Conservation (phyloP, 1,140 invertebrate species). For the Drosophila leontia region DNA sequence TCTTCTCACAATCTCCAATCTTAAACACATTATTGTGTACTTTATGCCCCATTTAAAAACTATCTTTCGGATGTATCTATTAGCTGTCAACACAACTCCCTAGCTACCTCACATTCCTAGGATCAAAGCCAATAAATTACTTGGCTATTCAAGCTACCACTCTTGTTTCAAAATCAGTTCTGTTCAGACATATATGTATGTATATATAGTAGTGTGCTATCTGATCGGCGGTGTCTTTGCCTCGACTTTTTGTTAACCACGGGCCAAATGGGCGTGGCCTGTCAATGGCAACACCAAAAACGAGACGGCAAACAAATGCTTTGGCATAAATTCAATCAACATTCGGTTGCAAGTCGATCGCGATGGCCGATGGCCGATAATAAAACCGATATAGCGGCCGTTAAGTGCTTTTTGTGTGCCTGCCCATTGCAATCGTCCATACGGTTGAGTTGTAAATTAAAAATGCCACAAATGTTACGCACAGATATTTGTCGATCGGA, state of each 20-base stretch:
- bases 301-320: conserved; percentile 55
- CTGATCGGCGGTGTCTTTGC: conserved; percentile 50
- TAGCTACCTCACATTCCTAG: conserved; percentile 44
- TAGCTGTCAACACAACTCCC: conserved; percentile 29
- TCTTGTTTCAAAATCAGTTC: conserved; percentile 50
- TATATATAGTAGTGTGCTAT: neutral
- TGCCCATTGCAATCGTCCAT: conserved; percentile 55
- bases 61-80: conserved; percentile 46
- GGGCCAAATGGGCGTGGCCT: conserved; percentile 58
- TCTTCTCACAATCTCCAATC: neutral
- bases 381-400: conserved; percentile 79
- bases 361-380: conserved; percentile 60
- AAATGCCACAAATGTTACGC: conserved; percentile 83
- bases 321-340: conserved; percentile 80
- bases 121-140: conserved; percentile 50
- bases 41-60: neutral
- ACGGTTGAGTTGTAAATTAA: conserved; percentile 74
- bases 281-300: conserved; percentile 53
- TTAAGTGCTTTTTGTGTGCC: conserved; percentile 65
- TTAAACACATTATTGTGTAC: neutral
- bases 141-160: conserved; percentile 38
- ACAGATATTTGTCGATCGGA: conserved; percentile 67
- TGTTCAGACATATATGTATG: neutral
- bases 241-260: conserved; percentile 29
- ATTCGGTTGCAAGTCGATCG: conserved; percentile 75